A percentile compares a stretch with the other conserved stretches of the same genome.
These are phyloP conservation scores for Plemyria rubiginata DNA, from an alignment of 2,888 invertebrate genomes.

Conservation along the genomic window DNA sequence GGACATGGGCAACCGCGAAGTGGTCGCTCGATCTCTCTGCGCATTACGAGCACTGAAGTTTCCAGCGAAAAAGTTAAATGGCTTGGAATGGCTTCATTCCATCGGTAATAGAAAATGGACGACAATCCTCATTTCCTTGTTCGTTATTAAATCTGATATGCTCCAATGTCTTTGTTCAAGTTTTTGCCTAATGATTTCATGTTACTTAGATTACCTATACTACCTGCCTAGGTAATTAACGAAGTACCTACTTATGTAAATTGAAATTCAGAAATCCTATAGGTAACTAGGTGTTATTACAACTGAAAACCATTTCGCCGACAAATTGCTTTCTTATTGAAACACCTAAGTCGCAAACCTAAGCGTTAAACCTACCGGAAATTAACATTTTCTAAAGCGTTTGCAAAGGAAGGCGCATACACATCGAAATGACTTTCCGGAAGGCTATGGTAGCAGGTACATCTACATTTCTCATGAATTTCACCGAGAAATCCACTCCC, in stretches of 20 bases:
- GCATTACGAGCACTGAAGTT: slow-evolving; percentile 67
- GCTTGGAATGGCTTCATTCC: slow-evolving; percentile 71
- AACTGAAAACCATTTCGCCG: slow-evolving; percentile 10
- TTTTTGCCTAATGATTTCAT: slow-evolving; percentile 38
- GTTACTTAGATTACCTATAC: slow-evolving; percentile 10
- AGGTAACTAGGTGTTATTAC: slow-evolving; percentile 8
- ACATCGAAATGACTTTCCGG: slow-evolving; percentile 65
- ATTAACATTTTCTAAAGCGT: slow-evolving; percentile 73
- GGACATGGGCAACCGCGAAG: slow-evolving; percentile 55
- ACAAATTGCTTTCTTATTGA: slow-evolving; percentile 13
- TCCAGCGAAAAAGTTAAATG: slow-evolving; percentile 75
- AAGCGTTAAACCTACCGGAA: slow-evolving; percentile 50
- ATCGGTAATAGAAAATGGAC: slow-evolving; percentile 75
- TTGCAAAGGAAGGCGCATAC: slow-evolving; percentile 66
- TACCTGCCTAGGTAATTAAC: no score
- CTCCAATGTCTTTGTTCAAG: slow-evolving; percentile 39
- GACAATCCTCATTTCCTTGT: slow-evolving; percentile 74
- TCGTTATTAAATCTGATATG: slow-evolving; percentile 59
- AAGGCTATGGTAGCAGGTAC: slow-evolving; percentile 53
- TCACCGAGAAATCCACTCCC: slow-evolving; percentile 46
- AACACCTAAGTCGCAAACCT: slow-evolving; percentile 18
- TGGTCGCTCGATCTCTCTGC: slow-evolving; percentile 50
- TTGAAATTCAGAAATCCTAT: slow-evolving; percentile 26
- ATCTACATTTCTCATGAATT: slow-evolving; percentile 53
- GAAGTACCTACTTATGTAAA: no score